phyloP scores from a whole-genome alignment of 2,888 invertebrate species.

The Trichopoda pennipes region DNA sequence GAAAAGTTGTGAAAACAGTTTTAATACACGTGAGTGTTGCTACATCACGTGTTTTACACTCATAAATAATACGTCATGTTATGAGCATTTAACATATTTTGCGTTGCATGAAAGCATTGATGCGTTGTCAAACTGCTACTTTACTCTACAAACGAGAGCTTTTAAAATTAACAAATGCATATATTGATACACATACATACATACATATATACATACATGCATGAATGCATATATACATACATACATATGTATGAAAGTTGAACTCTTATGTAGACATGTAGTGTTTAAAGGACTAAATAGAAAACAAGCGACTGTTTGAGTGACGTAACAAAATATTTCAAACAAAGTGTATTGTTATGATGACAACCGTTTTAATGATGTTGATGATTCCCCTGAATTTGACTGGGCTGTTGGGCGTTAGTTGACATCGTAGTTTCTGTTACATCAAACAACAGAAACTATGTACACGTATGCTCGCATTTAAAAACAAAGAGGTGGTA shows the following conservation, averaged over 20 bases:
- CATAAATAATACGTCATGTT: slow-evolving; percentile 75
- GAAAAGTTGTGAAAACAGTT: slow-evolving; percentile 33
- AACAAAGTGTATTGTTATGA: slow-evolving; percentile 54
- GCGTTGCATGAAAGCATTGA: slow-evolving; percentile 67
- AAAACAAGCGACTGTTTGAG: slow-evolving; percentile 9
- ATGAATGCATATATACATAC: neutral
- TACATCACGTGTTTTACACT: slow-evolving; percentile 73
- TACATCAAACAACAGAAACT: slow-evolving; percentile 48
- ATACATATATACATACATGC: slow-evolving; percentile 3
- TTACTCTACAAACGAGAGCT: slow-evolving; percentile 38
- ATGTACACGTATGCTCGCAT: neutral
- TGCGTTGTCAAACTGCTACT: slow-evolving; percentile 64
- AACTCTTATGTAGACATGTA: slow-evolving; percentile 7
- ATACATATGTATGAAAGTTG: slow-evolving; percentile 1
- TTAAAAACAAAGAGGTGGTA: slow-evolving; percentile 22
- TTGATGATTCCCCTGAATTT: slow-evolving; percentile 31
- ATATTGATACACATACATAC: too few species aligned
- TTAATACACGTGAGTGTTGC: slow-evolving; percentile 69
- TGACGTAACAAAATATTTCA: slow-evolving; percentile 26
- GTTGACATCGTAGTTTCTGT: slow-evolving; percentile 53
- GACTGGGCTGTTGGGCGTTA: slow-evolving; percentile 41
- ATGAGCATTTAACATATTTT: slow-evolving; percentile 75
- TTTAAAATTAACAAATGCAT: slow-evolving; percentile 20
- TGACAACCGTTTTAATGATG: slow-evolving; percentile 32
- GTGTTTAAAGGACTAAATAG: neutral